Evolutionary conservation across 2,888 invertebrate species (phyloP).

Genomic region (Drosophila setosimentum): DNA sequence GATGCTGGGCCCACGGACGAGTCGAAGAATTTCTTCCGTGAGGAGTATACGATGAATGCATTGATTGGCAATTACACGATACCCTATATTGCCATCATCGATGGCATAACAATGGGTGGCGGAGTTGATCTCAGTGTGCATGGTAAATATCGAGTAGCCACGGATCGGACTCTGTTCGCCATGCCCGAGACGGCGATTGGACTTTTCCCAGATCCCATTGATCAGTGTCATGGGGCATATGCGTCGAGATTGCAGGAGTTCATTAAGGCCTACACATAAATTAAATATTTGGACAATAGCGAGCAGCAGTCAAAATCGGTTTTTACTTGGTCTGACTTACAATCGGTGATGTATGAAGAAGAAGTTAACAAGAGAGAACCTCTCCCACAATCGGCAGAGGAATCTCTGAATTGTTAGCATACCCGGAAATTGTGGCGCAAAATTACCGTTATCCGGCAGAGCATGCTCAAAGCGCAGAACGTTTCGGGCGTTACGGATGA

Average conservation of each 20-base stretch:
- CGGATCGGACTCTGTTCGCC: constrained; percentile 96
- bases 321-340: constrained; percentile 87
- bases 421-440: constrained; percentile 90
- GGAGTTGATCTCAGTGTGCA: constrained; percentile 98
- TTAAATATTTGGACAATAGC: constrained; percentile 87
- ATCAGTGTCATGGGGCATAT: constrained; percentile 89
- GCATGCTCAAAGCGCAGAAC: constrained; percentile 92
- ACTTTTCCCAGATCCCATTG: constrained; percentile 97
- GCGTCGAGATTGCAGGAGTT: constrained; percentile 91
- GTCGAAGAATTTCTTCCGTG: constrained; percentile 91
- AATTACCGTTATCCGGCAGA: constrained; percentile 89
- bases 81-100: constrained; percentile 97
- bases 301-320: constrained; percentile 85
- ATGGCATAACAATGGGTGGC: constrained; percentile 98
- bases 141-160: constrained; percentile 96
- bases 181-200: constrained; percentile 99
- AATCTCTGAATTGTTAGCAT: constrained; percentile 84
- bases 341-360: constrained; percentile 86
- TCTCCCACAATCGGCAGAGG: constrained; percentile 23
- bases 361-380: constrained; percentile 19
- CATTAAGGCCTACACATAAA: constrained; percentile 93
- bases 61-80: constrained; percentile 94
- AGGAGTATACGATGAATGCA: constrained; percentile 94
- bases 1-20: constrained; percentile 87
- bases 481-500: constrained; percentile 85